Conservation (phyloP, 2,113 vertebrate genomes). For the Neolamprologus variostigma region DNA sequence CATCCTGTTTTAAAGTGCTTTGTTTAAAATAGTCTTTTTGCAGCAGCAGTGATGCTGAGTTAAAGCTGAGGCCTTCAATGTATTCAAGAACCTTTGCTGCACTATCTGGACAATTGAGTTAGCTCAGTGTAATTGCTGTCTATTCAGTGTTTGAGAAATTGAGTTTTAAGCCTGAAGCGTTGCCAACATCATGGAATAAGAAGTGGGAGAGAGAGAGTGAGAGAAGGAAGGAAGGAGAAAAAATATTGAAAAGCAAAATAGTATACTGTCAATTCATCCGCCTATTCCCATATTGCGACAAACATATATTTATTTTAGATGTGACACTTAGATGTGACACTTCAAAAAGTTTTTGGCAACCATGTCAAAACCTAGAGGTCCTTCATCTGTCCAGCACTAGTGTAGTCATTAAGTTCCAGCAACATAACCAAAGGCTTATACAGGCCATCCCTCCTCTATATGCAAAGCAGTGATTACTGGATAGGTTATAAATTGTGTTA, state of each 20-base stretch:
- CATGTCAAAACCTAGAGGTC: slow-evolving; percentile 20
- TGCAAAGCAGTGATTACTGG: slow-evolving; percentile 57
- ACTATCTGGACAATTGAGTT: slow-evolving; percentile 73
- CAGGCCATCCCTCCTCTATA: slow-evolving; percentile 21
- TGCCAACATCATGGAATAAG: slow-evolving; percentile 53
- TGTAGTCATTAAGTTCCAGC: slow-evolving; percentile 20
- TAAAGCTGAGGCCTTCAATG: slow-evolving; percentile 71
- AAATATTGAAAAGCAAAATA: slow-evolving; percentile 46
- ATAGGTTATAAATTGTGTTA: slow-evolving; percentile 52
- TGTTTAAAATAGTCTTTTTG: slow-evolving; percentile 53
- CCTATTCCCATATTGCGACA: slow-evolving; percentile 4
- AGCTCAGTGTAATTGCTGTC: slow-evolving; percentile 69
- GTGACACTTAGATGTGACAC: neutral
- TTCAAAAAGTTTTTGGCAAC: slow-evolving; percentile 31
- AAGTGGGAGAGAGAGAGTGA: slow-evolving; percentile 1
- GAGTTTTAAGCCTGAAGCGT: slow-evolving; percentile 71
- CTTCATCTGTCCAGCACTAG: slow-evolving; percentile 18
- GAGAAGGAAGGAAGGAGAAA: neutral
- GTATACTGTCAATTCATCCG: slow-evolving; percentile 38
- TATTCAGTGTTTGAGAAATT: slow-evolving; percentile 76
- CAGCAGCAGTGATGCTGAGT: slow-evolving; percentile 64
- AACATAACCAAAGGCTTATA: slow-evolving; percentile 30
- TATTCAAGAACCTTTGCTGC: slow-evolving; percentile 70
- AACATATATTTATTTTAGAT: slow-evolving; percentile 40
- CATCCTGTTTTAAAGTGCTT: slow-evolving; percentile 51